A percentile compares a stretch with the other conserved stretches of the same genome.
Conservation (phyloP, 2,797 vertebrate genomes). For the Oreortyx pictus region DNA sequence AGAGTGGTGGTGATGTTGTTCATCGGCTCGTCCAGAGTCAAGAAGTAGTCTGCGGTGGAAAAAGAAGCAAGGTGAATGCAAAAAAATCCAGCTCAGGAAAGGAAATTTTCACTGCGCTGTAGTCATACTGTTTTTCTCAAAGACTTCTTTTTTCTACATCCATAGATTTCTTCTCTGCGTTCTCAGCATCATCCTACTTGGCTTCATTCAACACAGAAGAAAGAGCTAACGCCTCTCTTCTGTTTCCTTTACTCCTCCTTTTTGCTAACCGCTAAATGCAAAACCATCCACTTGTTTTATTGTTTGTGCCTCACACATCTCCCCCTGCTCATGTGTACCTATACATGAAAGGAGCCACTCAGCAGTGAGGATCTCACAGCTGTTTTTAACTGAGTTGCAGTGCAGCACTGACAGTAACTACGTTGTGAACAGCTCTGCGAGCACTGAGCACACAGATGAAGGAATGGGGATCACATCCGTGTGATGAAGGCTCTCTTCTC, state of each 20-base stretch:
- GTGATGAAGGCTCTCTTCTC: background rate
- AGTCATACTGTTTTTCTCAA: background rate
- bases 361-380: background rate
- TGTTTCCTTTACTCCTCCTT: background rate
- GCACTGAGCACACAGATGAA: background rate
- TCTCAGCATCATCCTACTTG: background rate
- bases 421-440: background rate
- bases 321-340: rapidly evolving
- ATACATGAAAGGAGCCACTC: rapidly evolving
- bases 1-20: constrained; percentile 98
- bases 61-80: background rate
- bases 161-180: background rate
- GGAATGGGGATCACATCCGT: background rate
- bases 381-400: background rate
- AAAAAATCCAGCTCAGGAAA: background rate
- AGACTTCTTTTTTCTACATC: background rate
- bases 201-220: background rate
- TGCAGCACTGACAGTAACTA: background rate
- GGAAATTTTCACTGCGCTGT: background rate
- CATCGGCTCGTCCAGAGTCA: constrained; percentile 92
- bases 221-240: background rate
- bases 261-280: background rate
- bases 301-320: background rate
- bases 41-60: constrained; percentile 82
- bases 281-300: background rate